Evolutionary conservation across 2,113 vertebrate species (phyloP).

Genomic region (Pteruthius melanotis): DNA sequence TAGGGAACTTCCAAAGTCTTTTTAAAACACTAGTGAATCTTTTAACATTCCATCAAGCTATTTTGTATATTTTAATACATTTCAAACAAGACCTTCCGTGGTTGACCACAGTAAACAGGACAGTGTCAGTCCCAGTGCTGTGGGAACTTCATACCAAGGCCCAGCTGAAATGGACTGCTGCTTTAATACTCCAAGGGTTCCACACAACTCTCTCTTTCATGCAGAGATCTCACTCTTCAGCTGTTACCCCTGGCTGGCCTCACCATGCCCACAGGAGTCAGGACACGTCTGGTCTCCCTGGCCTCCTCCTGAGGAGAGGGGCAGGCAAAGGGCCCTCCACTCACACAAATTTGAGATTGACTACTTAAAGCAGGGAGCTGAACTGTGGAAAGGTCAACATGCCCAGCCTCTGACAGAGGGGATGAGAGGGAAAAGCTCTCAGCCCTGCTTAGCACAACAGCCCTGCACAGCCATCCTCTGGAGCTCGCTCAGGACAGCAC

Average conservation of each 20-base stretch:
- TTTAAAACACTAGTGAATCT: not conserved
- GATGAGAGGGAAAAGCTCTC: not conserved
- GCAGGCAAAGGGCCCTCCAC: not conserved
- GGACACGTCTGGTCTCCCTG: rapidly evolving
- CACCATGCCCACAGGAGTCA: not conserved
- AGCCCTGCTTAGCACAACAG: not conserved
- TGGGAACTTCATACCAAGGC: not conserved
- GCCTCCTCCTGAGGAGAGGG: not conserved
- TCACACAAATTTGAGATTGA: not conserved
- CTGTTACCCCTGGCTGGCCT: not conserved
- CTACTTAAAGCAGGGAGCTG: not conserved
- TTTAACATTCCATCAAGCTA: not conserved
- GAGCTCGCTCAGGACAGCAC: rapidly evolving
- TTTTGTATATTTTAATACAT: not conserved
- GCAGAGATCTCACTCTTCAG: rapidly evolving
- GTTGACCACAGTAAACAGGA: not conserved
- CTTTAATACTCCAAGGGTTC: not conserved
- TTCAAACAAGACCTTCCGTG: not conserved
- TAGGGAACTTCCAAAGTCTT: not conserved
- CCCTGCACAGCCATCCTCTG: not conserved
- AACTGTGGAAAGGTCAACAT: not conserved
- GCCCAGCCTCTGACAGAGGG: rapidly evolving
- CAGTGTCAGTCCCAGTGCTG: not conserved
- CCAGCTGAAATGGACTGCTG: not conserved
- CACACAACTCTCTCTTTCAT: not conserved